A percentile compares a stretch with the other conserved stretches of the same genome.
Evolutionary conservation across 2,113 vertebrate species (phyloP).

Genomic region (Sceloporus tristichus): DNA sequence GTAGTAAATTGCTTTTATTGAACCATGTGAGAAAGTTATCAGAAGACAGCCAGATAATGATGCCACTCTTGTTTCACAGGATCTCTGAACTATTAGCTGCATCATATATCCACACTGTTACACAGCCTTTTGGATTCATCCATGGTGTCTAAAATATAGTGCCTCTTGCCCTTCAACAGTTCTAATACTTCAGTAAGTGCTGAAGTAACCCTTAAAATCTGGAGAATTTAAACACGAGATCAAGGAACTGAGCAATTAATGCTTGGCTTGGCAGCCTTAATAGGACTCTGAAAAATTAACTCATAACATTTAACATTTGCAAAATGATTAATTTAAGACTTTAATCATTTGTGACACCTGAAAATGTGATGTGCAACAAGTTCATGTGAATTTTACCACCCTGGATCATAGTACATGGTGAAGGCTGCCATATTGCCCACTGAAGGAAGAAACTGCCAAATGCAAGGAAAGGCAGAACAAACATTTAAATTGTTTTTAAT

Average conservation of each 20-base stretch:
- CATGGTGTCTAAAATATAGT: conserved; percentile 2
- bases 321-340: neutral
- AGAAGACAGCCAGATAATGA: conserved; percentile 20
- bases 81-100: neutral
- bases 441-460: neutral
- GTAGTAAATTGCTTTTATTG: conserved; percentile 36
- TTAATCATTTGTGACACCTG: neutral
- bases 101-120: conserved; percentile 48
- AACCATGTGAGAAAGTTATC: conserved; percentile 13
- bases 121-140: conserved; percentile 33
- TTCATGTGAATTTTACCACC: neutral
- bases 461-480: neutral
- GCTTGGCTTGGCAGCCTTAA: neutral
- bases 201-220: neutral
- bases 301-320: neutral
- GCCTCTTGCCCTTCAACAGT: neutral
- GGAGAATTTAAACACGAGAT: neutral
- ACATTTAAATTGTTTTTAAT: neutral
- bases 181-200: neutral
- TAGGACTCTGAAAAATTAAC: neutral
- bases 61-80: neutral
- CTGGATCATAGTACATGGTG: neutral
- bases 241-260: neutral
- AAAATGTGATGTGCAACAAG: neutral
- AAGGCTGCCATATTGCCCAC: neutral